Evolutionary conservation across 2,797 vertebrate species (phyloP).

Genomic region (Eutrigla gurnardus): DNA sequence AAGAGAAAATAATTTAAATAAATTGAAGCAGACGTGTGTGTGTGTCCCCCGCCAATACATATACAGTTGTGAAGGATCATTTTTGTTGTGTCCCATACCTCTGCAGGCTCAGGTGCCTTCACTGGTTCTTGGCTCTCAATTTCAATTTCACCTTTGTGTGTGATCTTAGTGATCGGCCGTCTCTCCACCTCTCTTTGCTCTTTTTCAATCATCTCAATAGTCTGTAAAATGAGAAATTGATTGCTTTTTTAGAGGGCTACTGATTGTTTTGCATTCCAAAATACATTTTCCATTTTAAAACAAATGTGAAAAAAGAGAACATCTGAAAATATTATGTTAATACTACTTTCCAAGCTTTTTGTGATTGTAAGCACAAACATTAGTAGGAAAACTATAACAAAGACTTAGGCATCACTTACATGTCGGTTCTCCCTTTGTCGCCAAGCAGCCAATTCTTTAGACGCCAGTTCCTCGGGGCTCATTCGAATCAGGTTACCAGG

Average conservation of each 20-base stretch:
- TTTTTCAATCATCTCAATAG: constrained; percentile 99
- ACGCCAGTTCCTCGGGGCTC: constrained; percentile 98
- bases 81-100: constrained; percentile 81
- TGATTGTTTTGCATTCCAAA: constrained; percentile 14
- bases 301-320: not conserved
- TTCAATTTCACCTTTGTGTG: constrained; percentile 99
- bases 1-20: not conserved
- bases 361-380: not conserved
- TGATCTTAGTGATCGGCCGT: constrained; percentile 98
- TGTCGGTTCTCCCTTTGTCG: constrained; percentile 98
- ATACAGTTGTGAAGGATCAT: not conserved
- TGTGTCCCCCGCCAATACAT: not conserved
- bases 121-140: constrained; percentile 96
- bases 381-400: not conserved
- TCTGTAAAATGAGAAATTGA: constrained; percentile 81
- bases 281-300: not conserved
- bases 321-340: not conserved
- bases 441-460: constrained; percentile 98
- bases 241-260: not conserved
- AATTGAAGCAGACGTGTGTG: not conserved
- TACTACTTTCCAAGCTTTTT: not conserved
- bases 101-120: constrained; percentile 89
- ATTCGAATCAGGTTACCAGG: constrained; percentile 95
- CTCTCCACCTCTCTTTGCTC: constrained; percentile 97
- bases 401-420: constrained; percentile 80